Percentiles rank a stretch among this genome's conserved stretches.
These are phyloP conservation scores for Cylloceria caligata DNA, from an alignment of 2,888 invertebrate species.

Conservation along the genomic window DNA sequence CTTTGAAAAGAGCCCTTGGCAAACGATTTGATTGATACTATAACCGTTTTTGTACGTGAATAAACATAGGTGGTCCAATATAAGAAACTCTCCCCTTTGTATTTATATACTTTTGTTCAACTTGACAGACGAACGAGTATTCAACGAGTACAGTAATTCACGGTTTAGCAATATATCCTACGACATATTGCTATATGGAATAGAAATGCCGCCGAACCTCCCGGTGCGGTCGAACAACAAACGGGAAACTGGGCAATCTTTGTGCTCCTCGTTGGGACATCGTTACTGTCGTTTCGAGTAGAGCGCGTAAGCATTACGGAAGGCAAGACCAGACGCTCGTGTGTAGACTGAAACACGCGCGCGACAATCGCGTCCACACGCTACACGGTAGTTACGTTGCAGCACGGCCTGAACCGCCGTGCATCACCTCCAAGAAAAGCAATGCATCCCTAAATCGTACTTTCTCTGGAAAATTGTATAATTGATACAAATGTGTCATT, in stretches of 20 bases:
- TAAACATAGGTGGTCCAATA: no score
- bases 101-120: conserved; percentile 53
- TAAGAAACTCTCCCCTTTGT: no score
- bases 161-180: conserved; percentile 56
- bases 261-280: conserved; percentile 49
- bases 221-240: conserved; percentile 43
- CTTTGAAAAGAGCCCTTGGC: no score
- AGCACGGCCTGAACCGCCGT: background rate
- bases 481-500: no score
- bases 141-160: conserved; percentile 67
- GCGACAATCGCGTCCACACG: conserved; percentile 61
- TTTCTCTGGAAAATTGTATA: no score
- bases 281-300: conserved; percentile 38
- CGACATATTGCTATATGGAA: conserved; percentile 58
- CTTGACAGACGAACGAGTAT: conserved; percentile 53
- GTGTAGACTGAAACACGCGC: conserved; percentile 2
- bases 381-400: conserved; percentile 25
- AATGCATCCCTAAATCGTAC: no score
- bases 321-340: conserved; percentile 21
- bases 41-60: no score
- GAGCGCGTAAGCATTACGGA: conserved; percentile 57
- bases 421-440: no score
- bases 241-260: conserved; percentile 56
- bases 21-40: no score
- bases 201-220: conserved; percentile 58